phyloP scores from a whole-genome alignment of 2,113 vertebrate species.

The Mustelus asterias region DNA sequence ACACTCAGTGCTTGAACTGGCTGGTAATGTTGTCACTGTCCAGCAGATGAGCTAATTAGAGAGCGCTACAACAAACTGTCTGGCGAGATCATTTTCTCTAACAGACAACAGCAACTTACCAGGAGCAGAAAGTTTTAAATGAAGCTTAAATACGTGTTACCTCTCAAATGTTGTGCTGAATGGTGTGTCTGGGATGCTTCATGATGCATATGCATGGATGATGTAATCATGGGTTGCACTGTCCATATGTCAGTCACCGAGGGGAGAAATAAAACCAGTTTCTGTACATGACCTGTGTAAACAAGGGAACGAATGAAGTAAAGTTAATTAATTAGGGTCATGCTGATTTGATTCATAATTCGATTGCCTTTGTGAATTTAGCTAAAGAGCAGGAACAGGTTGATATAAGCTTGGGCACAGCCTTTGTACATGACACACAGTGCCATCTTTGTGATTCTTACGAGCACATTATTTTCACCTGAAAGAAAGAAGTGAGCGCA shows the following conservation, averaged over 20 bases:
- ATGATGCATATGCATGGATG: slow-evolving; percentile 36
- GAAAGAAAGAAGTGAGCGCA: neutral
- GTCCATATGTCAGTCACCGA: slow-evolving; percentile 23
- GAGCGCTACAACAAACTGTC: neutral
- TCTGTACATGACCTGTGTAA: neutral
- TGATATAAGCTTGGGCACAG: neutral
- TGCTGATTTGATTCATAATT: slow-evolving; percentile 2
- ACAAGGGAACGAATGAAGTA: neutral
- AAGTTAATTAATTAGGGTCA: slow-evolving; percentile 24
- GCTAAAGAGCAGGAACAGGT: neutral
- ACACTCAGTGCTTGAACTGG: neutral
- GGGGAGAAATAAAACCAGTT: neutral
- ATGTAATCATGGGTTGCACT: slow-evolving; percentile 20
- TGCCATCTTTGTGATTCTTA: neutral
- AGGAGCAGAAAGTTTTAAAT: neutral
- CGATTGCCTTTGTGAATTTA: neutral
- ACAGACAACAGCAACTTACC: neutral
- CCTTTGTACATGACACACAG: neutral
- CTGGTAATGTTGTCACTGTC: neutral
- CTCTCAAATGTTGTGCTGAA: neutral
- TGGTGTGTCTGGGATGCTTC: neutral
- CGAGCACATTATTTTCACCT: slow-evolving; percentile 23
- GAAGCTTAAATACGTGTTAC: neutral
- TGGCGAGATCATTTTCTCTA: neutral
- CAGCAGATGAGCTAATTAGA: neutral